Evolutionary conservation across 2,113 vertebrate species (phyloP).

Genomic region (Phaetusa simplex): DNA sequence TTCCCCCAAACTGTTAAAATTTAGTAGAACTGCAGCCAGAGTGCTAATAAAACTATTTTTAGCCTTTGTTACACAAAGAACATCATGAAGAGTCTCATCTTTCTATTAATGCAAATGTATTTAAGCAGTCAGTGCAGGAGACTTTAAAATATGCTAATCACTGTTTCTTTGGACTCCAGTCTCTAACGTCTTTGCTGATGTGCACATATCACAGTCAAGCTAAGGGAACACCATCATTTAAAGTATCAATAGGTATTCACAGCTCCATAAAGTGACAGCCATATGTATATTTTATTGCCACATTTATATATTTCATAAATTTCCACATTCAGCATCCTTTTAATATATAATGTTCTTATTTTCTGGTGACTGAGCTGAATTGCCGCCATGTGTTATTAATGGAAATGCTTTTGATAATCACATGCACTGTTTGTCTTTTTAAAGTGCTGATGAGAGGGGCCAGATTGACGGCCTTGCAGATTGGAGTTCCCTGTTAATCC

Average conservation of each 20-base stretch:
- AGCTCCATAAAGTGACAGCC: neutral
- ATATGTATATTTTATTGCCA: neutral
- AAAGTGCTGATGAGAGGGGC: neutral
- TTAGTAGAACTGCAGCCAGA: neutral
- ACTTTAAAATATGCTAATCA: neutral
- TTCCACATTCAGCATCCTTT: neutral
- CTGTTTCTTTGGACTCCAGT: neutral
- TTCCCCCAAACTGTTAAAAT: constrained; percentile 1
- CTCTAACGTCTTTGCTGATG: neutral
- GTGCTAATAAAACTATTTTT: constrained; percentile 43
- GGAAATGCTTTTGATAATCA: neutral
- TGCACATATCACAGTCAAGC: neutral
- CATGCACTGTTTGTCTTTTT: neutral
- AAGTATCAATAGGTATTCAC: neutral
- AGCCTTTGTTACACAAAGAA: neutral
- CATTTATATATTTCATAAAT: neutral
- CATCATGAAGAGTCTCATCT: constrained; percentile 14
- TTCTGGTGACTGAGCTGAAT: neutral
- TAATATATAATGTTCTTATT: neutral
- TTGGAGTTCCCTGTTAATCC: neutral
- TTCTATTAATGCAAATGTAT: constrained; percentile 51
- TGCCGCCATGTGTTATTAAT: neutral
- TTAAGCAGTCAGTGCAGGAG: constrained; percentile 4
- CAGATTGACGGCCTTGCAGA: neutral
- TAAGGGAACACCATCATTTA: neutral